phyloP scores from a whole-genome alignment of 2,113 vertebrate genomes.

The Triplophysa siluroides region DNA sequence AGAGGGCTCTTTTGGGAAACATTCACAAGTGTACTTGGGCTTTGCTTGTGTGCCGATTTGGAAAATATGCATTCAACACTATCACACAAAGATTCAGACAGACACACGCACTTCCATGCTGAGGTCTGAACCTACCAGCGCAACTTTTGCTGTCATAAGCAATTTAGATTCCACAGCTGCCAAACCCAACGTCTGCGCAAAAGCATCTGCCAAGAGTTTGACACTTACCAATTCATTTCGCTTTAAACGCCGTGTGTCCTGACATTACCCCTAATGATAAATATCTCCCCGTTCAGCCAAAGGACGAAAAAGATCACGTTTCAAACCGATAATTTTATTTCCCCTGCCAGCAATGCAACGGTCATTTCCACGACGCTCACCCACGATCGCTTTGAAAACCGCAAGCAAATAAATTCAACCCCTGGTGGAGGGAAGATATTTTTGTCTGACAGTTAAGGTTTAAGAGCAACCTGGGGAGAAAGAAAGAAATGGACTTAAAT shows the following conservation, averaged over 20 bases:
- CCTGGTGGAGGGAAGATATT: slow-evolving; percentile 30
- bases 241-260: slow-evolving; percentile 63
- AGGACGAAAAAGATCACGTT: slow-evolving; percentile 50
- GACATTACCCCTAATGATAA: slow-evolving; percentile 64
- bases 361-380: slow-evolving; percentile 51
- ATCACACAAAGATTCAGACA: not conserved
- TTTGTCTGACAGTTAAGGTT: slow-evolving; percentile 40
- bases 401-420: slow-evolving; percentile 49
- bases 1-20: slow-evolving; percentile 4
- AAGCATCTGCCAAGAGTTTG: slow-evolving; percentile 54
- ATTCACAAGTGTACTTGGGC: too few species aligned
- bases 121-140: slow-evolving; percentile 34
- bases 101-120: slow-evolving; percentile 22
- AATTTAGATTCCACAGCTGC: slow-evolving; percentile 58
- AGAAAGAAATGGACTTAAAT: slow-evolving; percentile 7
- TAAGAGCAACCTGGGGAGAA: not conserved
- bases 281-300: slow-evolving; percentile 61
- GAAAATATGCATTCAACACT: not conserved
- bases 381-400: slow-evolving; percentile 47
- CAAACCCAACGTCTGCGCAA: slow-evolving; percentile 53
- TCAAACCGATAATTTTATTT: slow-evolving; percentile 60
- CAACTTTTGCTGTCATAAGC: slow-evolving; percentile 65
- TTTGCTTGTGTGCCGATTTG: not conserved
- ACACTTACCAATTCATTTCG: slow-evolving; percentile 60
- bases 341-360: slow-evolving; percentile 55